Percentiles rank a stretch among this genome's conserved stretches.
These are phyloP conservation scores for Mobula birostris DNA, from an alignment of 2,113 vertebrate genomes.

Conservation along the genomic window DNA sequence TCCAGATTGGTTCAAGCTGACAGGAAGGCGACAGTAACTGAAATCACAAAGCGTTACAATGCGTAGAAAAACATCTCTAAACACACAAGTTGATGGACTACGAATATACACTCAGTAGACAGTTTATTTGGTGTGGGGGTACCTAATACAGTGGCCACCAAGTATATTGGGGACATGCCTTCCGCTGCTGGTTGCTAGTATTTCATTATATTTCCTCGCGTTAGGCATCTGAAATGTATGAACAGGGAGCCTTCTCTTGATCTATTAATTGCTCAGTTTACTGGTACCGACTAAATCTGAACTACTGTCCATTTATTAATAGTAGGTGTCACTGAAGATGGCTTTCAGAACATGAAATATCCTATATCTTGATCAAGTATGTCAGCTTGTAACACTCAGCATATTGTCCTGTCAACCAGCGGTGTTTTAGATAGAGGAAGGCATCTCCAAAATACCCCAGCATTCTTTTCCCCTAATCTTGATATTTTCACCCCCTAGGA, in stretches of 20 bases:
- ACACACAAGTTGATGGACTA: too few species aligned
- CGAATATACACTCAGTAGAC: too few species aligned
- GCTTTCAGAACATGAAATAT: neutral
- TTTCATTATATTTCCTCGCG: neutral
- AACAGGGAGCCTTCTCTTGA: neutral
- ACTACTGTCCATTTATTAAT: neutral
- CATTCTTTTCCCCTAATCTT: neutral
- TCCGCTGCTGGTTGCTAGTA: neutral
- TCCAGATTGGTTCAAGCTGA: too few species aligned
- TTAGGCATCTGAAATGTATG: neutral
- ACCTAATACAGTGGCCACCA: too few species aligned
- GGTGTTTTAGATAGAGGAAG: neutral
- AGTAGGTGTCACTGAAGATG: neutral
- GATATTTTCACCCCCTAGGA: neutral
- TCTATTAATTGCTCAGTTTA: neutral
- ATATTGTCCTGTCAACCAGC: neutral
- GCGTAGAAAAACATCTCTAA: too few species aligned
- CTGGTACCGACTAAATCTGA: neutral
- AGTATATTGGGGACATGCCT: neutral
- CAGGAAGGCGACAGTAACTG: too few species aligned
- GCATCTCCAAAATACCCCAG: neutral
- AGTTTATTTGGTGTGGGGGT: too few species aligned
- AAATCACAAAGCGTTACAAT: too few species aligned
- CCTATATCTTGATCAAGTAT: neutral
- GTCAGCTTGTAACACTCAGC: neutral